Evolutionary conservation across 2,113 vertebrate genomes (phyloP), one percentile per base, ranked within the genome.

Genomic region (Silurus meridionalis): DNA sequence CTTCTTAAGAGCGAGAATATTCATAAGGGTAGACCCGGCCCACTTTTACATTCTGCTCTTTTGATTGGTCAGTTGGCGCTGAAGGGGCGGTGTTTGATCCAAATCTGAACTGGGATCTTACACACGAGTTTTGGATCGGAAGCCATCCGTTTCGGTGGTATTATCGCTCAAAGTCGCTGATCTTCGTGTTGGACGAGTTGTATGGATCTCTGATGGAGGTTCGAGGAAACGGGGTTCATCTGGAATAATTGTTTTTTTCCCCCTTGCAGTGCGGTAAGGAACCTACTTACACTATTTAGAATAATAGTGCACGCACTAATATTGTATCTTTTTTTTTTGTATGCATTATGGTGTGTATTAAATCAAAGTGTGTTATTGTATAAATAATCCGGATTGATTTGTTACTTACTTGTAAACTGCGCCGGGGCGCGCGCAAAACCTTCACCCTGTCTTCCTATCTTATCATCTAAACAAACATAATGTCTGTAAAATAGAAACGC

Each of bases 1-100:
- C 46, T 6, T 75, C 23, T 53, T n/a, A 80, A 61, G 5, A 67
- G 66, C 37, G 9, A 72, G 63, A 85, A 82, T 74, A 64, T 81
- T 80, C 19, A 83, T 72, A 13, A 77, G 37, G 72, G 46, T 13
- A 58, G 77, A 23, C 84, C 87, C 89, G 94, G 90, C 94, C 94
- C 87, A 87, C 81, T 25, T 0, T 79, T 87, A 83, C 85, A 89
- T 83, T 81, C 83, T 11, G 67, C 11, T 61, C 64, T 48, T 88
- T 74, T 87, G 60, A 95, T 95, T 95, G 94, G 95, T 82, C 86
- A 60, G 6, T 60, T 15, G 87, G 63, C 10, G 61, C 84, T 89
- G 87, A 60, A 87, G 61, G 91, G 92, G 90, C 87, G 92, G 87
- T 91, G 89, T 87, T 87, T 0, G 81, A 64, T 81, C 86, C 91